Evolutionary conservation across 2,113 vertebrate species (phyloP).

Genomic region (Odocoileus hemionus): DNA sequence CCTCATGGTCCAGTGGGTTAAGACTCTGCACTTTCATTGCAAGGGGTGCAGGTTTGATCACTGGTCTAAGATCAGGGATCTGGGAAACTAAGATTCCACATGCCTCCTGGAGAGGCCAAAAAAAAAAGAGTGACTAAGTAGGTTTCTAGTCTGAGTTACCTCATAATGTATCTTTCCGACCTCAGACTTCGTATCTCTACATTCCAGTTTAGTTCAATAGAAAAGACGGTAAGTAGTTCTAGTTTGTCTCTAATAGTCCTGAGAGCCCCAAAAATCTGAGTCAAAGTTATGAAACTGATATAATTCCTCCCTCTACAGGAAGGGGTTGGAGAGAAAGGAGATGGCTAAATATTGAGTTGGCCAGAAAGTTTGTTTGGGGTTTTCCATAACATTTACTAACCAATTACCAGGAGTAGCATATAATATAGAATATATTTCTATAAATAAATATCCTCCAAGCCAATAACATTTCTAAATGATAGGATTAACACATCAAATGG

Average conservation of each 20-base stretch:
- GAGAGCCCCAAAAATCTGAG: not conserved
- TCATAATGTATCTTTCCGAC: not conserved
- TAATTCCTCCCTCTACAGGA: not conserved
- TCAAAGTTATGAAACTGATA: not conserved
- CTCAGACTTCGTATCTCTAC: not conserved
- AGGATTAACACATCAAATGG: not conserved
- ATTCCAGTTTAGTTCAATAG: not conserved
- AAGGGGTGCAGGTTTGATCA: not conserved
- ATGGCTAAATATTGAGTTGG: not conserved
- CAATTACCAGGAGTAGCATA: not conserved
- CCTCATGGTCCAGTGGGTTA: not conserved
- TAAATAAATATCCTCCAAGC: not conserved
- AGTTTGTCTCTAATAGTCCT: not conserved
- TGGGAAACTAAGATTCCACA: not conserved
- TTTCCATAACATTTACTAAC: not conserved
- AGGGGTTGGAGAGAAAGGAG: rapidly evolving
- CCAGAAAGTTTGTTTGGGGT: not conserved
- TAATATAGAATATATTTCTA: constrained; percentile 4
- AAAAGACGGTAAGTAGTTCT: not conserved
- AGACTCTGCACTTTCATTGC: not conserved
- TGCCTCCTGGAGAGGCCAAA: not conserved
- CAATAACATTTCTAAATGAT: not conserved
- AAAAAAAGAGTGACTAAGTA: not conserved
- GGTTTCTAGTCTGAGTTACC: not conserved
- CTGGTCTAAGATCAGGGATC: not conserved